Conservation (phyloP, 2,113 vertebrate genomes). For the Odontesthes bonariensis region DNA sequence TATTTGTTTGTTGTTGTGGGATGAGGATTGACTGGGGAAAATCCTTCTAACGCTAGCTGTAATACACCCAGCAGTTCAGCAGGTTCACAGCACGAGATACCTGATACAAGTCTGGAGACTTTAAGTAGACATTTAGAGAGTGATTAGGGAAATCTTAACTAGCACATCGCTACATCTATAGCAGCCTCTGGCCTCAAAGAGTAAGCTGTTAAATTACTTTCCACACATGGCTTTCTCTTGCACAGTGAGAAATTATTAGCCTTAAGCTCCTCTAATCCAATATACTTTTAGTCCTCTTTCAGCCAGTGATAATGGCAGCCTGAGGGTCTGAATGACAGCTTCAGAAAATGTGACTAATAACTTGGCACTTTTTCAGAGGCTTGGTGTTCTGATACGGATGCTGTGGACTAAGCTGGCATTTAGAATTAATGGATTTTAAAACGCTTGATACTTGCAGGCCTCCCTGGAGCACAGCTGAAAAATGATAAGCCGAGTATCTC, state of each 20-base stretch:
- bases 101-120: neutral
- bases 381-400: conserved; percentile 21
- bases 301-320: conserved; percentile 32
- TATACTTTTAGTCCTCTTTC: conserved; percentile 52
- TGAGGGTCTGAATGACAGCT: conserved; percentile 22
- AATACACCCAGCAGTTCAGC: neutral
- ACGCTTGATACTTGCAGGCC: neutral
- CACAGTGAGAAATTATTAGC: conserved; percentile 72
- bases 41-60: neutral
- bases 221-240: conserved; percentile 62
- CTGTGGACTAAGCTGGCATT: conserved; percentile 12
- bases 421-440: conserved; percentile 26
- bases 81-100: neutral
- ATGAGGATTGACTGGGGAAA: neutral
- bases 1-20: conserved; percentile 11
- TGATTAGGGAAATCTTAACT: neutral
- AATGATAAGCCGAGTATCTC: neutral
- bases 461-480: neutral
- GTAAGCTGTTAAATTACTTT: conserved; percentile 44
- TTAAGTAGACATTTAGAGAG: neutral
- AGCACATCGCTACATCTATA: conserved; percentile 23
- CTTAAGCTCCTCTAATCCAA: conserved; percentile 78
- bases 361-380: neutral
- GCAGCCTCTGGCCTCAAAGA: conserved; percentile 9
- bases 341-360: conserved; percentile 35